phyloP scores from a whole-genome alignment of 2,888 invertebrate species.

The Tenthredo livida region DNA sequence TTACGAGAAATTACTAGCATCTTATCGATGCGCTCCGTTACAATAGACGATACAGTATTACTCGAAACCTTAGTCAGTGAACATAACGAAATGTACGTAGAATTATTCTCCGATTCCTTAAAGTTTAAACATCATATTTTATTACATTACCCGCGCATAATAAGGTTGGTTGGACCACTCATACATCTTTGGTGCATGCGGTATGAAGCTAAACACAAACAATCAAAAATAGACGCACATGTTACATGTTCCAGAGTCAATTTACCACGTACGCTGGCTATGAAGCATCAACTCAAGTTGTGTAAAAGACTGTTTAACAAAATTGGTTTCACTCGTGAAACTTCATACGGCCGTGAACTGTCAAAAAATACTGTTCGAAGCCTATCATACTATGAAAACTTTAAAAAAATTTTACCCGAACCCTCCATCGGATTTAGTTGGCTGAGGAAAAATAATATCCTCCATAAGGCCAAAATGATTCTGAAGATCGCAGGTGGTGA shows the following conservation, averaged over 20 bases:
- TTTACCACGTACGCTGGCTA: constrained; percentile 59
- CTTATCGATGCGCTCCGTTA: constrained; percentile 54
- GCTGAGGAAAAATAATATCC: constrained; percentile 19
- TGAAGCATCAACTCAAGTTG: constrained; percentile 54
- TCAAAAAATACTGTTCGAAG: background rate
- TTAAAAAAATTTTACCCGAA: constrained; percentile 10
- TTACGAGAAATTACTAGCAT: constrained; percentile 58
- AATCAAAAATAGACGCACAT: constrained; percentile 55
- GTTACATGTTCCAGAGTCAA: constrained; percentile 53
- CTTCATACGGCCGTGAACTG: constrained; percentile 25
- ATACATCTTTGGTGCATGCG: constrained; percentile 54
- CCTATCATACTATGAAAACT: constrained; percentile 10
- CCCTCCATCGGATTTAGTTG: background rate
- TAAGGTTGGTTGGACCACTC: constrained; percentile 56
- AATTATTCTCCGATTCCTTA: constrained; percentile 53
- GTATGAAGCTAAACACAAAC: constrained; percentile 59
- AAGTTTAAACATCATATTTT: constrained; percentile 61
- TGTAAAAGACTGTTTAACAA: constrained; percentile 34
- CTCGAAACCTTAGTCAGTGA: constrained; percentile 56
- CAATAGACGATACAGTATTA: constrained; percentile 51
- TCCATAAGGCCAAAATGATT: constrained; percentile 22
- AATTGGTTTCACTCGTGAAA: constrained; percentile 23
- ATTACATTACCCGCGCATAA: constrained; percentile 57
- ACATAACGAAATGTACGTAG: constrained; percentile 54
- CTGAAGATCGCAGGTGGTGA: constrained; percentile 9